Evolutionary conservation across 1,140 invertebrate species (phyloP), one percentile per base, ranked within the genome.

Genomic region (Ganaspis sp.): DNA sequence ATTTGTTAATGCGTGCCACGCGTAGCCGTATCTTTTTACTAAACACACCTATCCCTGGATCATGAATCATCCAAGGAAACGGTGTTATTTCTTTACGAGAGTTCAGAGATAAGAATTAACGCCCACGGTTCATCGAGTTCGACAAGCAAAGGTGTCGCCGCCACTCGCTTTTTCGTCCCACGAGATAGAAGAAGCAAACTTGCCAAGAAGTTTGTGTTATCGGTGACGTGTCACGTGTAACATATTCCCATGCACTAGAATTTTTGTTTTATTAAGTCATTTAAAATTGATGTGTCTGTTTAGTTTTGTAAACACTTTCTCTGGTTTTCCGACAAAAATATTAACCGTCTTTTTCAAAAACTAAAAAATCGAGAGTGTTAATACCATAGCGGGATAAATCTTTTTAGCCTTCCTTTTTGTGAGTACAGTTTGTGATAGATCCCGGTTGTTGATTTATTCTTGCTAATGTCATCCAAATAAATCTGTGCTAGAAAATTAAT

Each of bases 91-190:
- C 37, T 75, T 75, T 75, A 53, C 53, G 58, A 78, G 74, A 77
- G 53, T 72, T 53, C 70, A 19, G 73, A 72, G 80, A 81, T 81
- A 78, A 81, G 74, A 37, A 74, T 72, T 77, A 73, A 78, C 70
- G 53, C 17, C 53, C 53, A 54, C 34, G 45, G 40, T 49, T 69
- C 40, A 77, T 76, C 49, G 73, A 49, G 45, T 40, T 81, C 74
- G 70, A 74, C 78, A 81, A 79, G 80, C 75, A 81, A 80, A 82
- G 80, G 80, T 74, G 73, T 75, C 73, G 73, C 75, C 77, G 81
- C 80, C 73, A 42, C 38, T 73, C 40, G n/a, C 54, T 19, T 12
- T 64, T 64, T 64, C 23, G 58, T 26, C 58, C 58, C 58, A 64
- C 26, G 70, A 82, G 73, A 81, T 78, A 82, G 42, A 42, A 74